Percentiles rank a stretch among this genome's conserved stretches.
Evolutionary conservation across 1,140 invertebrate genomes (phyloP).

Genomic region (Thalassaphorura encarpata): DNA sequence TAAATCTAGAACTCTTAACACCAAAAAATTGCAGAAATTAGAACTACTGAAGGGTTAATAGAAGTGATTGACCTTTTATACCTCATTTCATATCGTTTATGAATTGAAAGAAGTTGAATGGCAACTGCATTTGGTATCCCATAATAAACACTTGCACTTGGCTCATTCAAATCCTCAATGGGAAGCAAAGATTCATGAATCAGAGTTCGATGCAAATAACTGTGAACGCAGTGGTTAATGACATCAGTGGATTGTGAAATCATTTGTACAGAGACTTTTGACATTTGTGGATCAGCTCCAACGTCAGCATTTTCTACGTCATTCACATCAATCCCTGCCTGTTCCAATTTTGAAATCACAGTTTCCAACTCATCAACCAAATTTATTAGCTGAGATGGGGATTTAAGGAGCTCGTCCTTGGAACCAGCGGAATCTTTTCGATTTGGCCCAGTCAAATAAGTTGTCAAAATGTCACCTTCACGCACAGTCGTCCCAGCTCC

Average conservation of each 20-base stretch:
- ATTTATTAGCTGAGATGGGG: too few relatives aligned
- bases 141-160: not conserved
- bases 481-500: too few relatives aligned
- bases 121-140: constrained; percentile 49
- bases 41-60: not conserved
- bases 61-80: constrained; percentile 18
- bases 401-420: too few relatives aligned
- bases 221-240: not conserved
- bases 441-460: too few relatives aligned
- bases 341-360: not conserved
- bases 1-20: constrained; percentile 44
- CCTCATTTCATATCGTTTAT: constrained; percentile 49
- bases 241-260: not conserved
- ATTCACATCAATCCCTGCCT: not conserved
- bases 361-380: too few relatives aligned
- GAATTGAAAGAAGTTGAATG: constrained; percentile 50
- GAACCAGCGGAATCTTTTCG: too few relatives aligned
- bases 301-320: not conserved
- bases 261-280: not conserved
- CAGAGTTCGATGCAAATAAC: not conserved
- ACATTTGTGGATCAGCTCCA: not conserved
- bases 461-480: too few relatives aligned
- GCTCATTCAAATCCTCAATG: constrained; percentile 3
- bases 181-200: constrained; percentile 3
- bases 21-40: constrained; percentile 2